Evolutionary conservation across 2,797 vertebrate species (phyloP).

Genomic region (Microcaecilia unicolor): DNA sequence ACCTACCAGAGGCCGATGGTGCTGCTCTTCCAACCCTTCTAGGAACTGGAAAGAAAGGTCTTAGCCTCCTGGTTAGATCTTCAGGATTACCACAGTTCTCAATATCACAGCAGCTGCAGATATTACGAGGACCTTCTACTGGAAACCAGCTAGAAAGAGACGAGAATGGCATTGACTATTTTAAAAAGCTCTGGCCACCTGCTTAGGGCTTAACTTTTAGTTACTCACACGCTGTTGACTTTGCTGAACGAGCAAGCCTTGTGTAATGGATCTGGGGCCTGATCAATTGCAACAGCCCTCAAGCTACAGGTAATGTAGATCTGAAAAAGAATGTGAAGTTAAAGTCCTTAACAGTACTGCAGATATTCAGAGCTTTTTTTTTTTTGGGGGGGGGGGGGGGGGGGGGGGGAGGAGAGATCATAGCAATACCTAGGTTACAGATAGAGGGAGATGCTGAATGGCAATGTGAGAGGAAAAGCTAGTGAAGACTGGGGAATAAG

Average conservation of each 20-base stretch:
- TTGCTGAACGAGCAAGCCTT: slow-evolving; percentile 58
- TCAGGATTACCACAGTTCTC: background rate
- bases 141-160: slow-evolving; percentile 37
- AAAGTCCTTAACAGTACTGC: no score
- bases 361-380: no score
- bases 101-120: background rate
- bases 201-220: fast-evolving
- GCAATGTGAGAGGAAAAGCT: no score
- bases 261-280: slow-evolving; percentile 28
- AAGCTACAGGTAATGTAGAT: slow-evolving; percentile 54
- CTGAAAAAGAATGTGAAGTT: no score
- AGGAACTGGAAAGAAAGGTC: background rate
- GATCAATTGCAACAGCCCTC: slow-evolving; percentile 28
- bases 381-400: no score
- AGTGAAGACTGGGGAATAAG: no score
- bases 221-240: slow-evolving; percentile 31
- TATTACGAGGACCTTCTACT: slow-evolving; percentile 23
- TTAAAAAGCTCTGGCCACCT: background rate
- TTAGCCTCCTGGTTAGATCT: background rate
- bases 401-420: no score
- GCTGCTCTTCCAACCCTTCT: background rate
- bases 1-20: no score
- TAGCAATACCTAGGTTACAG: no score
- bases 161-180: background rate
- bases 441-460: no score